Conservation (phyloP, 2,888 invertebrate species). For the Azorinus chamasolen region DNA sequence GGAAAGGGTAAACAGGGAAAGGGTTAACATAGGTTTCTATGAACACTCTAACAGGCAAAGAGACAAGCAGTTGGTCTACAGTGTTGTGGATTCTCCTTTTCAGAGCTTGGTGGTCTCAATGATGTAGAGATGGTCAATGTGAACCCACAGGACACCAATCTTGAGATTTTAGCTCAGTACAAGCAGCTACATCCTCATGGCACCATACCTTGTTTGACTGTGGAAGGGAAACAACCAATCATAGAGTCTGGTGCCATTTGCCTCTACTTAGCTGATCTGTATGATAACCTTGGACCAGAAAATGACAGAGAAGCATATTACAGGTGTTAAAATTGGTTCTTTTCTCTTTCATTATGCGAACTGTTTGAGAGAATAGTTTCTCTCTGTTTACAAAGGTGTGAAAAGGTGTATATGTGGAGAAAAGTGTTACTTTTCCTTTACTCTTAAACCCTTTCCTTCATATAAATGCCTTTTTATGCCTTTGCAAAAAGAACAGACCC, state of each 20-base stretch:
- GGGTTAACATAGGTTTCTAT: too few relatives aligned
- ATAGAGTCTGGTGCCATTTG: conserved; percentile 81
- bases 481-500: too few relatives aligned
- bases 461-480: too few relatives aligned
- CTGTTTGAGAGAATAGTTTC: too few relatives aligned
- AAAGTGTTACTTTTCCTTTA: too few relatives aligned
- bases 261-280: conserved; percentile 77
- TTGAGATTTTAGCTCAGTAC: conserved; percentile 57
- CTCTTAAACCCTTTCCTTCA: too few relatives aligned
- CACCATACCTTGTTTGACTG: conserved; percentile 71
- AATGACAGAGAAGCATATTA: conserved; percentile 71
- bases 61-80: too few relatives aligned
- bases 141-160: conserved; percentile 54
- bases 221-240: conserved; percentile 70
- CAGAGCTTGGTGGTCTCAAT: conserved; percentile 66
- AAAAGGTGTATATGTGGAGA: too few relatives aligned
- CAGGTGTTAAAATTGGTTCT: conserved; percentile 53
- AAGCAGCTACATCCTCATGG: conserved; percentile 68
- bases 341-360: too few relatives aligned
- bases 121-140: conserved; percentile 60
- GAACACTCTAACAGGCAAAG: too few relatives aligned
- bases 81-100: not conserved
- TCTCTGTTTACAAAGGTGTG: too few relatives aligned
- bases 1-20: too few relatives aligned
- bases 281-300: conserved; percentile 69